A percentile compares a stretch with the other conserved stretches of the same genome.
Conservation (phyloP, 2,797 vertebrate genomes). For the Poeciliopsis paucimaculata region DNA sequence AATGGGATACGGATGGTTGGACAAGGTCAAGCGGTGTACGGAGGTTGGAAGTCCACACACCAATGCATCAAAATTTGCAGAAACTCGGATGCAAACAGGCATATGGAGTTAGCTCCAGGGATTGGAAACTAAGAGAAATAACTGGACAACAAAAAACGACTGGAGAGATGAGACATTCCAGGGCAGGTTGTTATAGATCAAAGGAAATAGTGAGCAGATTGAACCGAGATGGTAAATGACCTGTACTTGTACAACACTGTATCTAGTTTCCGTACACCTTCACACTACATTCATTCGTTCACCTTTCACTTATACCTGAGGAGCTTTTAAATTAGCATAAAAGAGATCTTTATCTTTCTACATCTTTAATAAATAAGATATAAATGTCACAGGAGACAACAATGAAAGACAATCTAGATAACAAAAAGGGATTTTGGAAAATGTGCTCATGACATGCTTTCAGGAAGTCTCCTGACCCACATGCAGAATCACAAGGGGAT, state of each 20-base stretch:
- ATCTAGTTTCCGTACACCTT: no score
- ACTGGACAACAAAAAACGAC: constrained; percentile 21
- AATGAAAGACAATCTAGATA: neutral
- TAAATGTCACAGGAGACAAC: neutral
- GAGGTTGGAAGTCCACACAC: constrained; percentile 42
- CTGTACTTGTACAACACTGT: no score
- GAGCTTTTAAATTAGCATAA: neutral
- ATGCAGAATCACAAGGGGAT: no score
- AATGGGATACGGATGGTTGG: constrained; percentile 47
- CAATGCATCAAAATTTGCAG: constrained; percentile 12
- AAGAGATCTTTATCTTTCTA: neutral
- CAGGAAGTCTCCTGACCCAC: no score
- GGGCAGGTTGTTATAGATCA: neutral
- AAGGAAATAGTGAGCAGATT: neutral
- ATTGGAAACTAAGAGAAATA: constrained; percentile 10
- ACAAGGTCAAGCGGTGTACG: constrained; percentile 56
- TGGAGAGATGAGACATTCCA: neutral
- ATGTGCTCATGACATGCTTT: neutral
- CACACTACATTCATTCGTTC: neutral
- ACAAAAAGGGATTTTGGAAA: neutral
- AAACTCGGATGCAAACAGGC: constrained; percentile 53
- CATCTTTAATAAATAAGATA: neutral
- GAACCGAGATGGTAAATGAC: no score
- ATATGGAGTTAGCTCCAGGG: constrained; percentile 46
- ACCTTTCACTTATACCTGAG: neutral